Conservation (phyloP, 2,888 invertebrate genomes). For the Tenthredo livida region DNA sequence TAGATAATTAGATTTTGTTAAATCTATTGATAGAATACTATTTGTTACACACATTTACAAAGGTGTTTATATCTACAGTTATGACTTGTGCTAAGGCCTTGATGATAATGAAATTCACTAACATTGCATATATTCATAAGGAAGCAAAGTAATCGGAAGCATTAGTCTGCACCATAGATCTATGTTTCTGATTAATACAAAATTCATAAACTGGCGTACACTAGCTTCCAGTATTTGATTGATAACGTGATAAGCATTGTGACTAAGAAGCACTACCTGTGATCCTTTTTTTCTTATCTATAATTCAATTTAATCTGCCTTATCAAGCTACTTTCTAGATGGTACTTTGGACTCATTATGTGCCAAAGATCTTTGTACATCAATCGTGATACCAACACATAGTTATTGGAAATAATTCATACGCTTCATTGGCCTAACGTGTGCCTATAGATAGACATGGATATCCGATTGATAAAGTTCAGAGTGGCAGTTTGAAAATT, state of each 20-base stretch:
- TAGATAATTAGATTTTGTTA: background rate
- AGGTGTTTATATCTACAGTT: constrained; percentile 5
- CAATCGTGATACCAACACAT: background rate
- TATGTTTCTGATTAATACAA: background rate
- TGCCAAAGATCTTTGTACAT: constrained; percentile 53
- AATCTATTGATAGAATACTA: constrained; percentile 4
- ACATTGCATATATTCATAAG: constrained; percentile 34
- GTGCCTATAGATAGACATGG: background rate
- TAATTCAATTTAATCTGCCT: background rate
- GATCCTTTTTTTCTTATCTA: background rate
- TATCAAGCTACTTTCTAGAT: constrained; percentile 2
- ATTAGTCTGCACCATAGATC: constrained; percentile 44
- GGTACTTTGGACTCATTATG: constrained; percentile 56
- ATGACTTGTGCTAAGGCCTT: background rate
- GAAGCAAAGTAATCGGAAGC: constrained; percentile 17
- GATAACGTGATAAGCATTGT: background rate
- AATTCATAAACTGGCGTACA: background rate
- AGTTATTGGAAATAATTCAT: background rate
- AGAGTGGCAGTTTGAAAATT: background rate
- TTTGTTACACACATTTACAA: background rate
- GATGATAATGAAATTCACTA: constrained; percentile 7
- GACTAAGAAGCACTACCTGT: background rate
- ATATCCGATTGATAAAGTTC: constrained; percentile 7
- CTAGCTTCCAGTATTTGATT: background rate
- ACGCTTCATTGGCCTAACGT: background rate